Conservation (phyloP, 2,113 vertebrate species). For the Myodes glareolus region DNA sequence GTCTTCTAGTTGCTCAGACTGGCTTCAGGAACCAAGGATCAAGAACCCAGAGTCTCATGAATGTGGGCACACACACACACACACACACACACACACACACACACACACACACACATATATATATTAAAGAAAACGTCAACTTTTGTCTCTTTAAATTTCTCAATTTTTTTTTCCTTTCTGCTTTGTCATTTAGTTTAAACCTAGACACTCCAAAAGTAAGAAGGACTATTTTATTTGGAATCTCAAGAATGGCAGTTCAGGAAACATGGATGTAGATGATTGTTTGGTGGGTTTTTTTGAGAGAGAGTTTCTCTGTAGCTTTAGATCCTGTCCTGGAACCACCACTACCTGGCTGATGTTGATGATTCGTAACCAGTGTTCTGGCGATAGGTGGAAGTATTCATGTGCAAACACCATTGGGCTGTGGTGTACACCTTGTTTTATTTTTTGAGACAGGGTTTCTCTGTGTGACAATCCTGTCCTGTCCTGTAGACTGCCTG, state of each 20-base stretch:
- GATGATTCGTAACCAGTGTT: not conserved
- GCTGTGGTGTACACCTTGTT: not conserved
- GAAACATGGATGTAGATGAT: not conserved
- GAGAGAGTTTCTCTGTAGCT: no score
- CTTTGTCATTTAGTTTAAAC: not conserved
- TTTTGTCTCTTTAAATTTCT: not conserved
- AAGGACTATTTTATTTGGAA: not conserved
- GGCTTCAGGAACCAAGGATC: not conserved
- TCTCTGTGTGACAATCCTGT: no score
- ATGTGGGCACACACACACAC: not conserved
- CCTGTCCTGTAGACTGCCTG: no score
- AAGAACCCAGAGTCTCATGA: not conserved
- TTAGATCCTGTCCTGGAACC: no score
- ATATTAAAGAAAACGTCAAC: not conserved
- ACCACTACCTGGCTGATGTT: no score
- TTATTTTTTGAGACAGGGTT: no score
- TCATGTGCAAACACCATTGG: not conserved
- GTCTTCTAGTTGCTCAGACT: not conserved
- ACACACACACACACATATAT: not conserved
- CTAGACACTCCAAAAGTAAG: not conserved
- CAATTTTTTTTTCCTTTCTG: not conserved
- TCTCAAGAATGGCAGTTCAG: not conserved
- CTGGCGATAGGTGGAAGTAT: not conserved
- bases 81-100: not conserved
- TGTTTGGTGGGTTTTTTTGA: no score